Conservation (phyloP, 2,888 invertebrate genomes). For the Ctena decussata region DNA sequence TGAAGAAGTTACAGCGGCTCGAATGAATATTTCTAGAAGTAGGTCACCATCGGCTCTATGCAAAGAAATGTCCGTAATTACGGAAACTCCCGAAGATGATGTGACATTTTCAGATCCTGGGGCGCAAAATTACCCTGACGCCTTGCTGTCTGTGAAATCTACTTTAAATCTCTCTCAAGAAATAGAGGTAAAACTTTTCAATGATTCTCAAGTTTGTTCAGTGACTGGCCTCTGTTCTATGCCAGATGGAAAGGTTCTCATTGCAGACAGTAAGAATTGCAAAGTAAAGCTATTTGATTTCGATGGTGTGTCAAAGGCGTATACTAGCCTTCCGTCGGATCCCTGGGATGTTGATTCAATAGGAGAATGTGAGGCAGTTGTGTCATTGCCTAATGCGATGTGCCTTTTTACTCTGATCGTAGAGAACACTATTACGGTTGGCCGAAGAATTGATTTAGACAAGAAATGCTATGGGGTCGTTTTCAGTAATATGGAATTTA, state of each 20-base stretch:
- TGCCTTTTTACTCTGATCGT: slow-evolving; percentile 21
- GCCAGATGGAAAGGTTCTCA: slow-evolving; percentile 31
- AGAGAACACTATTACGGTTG: background rate
- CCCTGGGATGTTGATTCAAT: slow-evolving; percentile 48
- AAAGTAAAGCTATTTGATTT: slow-evolving; percentile 51
- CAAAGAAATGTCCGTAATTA: background rate
- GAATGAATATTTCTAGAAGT: background rate
- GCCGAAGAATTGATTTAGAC: slow-evolving; percentile 20
- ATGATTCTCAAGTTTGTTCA: slow-evolving; percentile 29
- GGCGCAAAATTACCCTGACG: background rate
- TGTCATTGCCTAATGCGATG: slow-evolving; percentile 26
- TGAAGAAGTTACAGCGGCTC: background rate
- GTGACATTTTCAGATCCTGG: background rate
- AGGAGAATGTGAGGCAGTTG: slow-evolving; percentile 35
- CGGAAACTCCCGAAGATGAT: background rate
- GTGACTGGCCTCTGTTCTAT: slow-evolving; percentile 33
- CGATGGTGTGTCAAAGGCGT: background rate
- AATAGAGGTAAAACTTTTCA: slow-evolving; percentile 14
- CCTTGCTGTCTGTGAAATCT: background rate
- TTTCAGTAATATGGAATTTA: slow-evolving; percentile 27
- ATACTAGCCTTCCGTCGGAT: slow-evolving; percentile 20
- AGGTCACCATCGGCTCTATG: background rate
- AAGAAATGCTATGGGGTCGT: slow-evolving; percentile 33
- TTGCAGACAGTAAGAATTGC: slow-evolving; percentile 41
- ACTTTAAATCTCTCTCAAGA: background rate